phyloP scores from a whole-genome alignment of 2,797 vertebrate species.

The Lerista edwardsae region DNA sequence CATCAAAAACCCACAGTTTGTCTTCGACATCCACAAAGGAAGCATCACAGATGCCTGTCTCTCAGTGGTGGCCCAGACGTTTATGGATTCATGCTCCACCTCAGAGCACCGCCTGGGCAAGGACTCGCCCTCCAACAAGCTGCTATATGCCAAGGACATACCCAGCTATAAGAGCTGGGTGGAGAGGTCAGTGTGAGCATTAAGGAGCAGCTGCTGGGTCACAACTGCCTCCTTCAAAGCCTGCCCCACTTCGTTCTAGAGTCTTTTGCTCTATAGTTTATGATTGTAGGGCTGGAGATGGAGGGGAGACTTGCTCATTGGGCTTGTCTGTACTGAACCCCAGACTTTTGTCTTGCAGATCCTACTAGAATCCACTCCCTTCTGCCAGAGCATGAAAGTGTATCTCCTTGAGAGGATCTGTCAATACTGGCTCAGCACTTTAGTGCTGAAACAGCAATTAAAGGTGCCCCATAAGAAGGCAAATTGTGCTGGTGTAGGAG shows the following conservation, averaged over 20 bases:
- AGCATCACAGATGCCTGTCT: conserved; percentile 98
- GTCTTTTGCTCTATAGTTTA: no score
- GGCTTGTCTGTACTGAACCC: no score
- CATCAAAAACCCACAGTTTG: conserved; percentile 98
- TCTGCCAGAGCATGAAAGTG: no score
- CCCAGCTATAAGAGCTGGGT: conserved; percentile 99
- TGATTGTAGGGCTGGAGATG: no score
- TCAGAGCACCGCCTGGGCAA: conserved; percentile 97
- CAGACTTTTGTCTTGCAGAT: no score
- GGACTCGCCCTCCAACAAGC: conserved; percentile 97
- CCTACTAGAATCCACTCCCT: no score
- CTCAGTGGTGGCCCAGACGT: conserved; percentile 96
- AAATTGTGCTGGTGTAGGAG: no score
- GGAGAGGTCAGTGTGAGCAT: conserved; percentile 85
- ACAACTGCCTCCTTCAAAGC: background rate
- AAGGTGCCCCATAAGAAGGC: no score
- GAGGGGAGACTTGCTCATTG: no score
- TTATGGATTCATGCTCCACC: conserved; percentile 98
- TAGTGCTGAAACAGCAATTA: no score
- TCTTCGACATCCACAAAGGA: conserved; percentile 98
- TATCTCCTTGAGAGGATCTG: no score
- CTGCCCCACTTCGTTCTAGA: background rate
- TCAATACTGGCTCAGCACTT: no score
- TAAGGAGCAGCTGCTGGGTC: fast-evolving
- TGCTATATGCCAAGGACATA: conserved; percentile 98